Evolutionary conservation across 1,140 invertebrate genomes (phyloP).

Genomic region (Drosophila busckii): DNA sequence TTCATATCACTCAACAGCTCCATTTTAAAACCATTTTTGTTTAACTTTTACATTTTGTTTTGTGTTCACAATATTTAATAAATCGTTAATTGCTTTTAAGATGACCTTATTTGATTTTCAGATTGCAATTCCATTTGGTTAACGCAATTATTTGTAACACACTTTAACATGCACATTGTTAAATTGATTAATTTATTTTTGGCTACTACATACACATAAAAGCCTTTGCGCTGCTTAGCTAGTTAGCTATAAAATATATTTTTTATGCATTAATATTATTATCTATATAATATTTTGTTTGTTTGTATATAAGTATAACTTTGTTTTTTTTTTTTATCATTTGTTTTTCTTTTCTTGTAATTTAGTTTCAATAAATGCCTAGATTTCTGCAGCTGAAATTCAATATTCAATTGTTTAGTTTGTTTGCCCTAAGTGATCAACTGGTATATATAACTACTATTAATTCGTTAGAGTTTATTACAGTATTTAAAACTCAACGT

Average conservation of each 20-base stretch:
- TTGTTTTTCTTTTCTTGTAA: constrained; percentile 36
- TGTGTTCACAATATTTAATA: constrained; percentile 7
- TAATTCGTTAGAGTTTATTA: constrained; percentile 45
- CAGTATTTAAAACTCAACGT: constrained; percentile 44
- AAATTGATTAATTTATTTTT: constrained; percentile 62
- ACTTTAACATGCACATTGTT: constrained; percentile 54
- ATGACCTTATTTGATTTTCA: constrained; percentile 2
- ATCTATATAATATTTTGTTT: constrained; percentile 32
- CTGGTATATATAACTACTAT: constrained; percentile 50
- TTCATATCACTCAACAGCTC: constrained; percentile 67
- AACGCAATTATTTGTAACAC: constrained; percentile 55
- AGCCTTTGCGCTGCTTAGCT: constrained; percentile 59
- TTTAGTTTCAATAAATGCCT: constrained; percentile 61
- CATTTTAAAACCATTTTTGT: constrained; percentile 63
- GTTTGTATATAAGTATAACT: constrained; percentile 16
- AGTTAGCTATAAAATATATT: constrained; percentile 58
- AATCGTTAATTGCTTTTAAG: constrained; percentile 25
- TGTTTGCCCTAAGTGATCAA: constrained; percentile 35
- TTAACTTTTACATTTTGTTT: constrained; percentile 22
- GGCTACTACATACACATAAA: constrained; percentile 66
- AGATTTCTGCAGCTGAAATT: constrained; percentile 55
- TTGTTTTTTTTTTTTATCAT: constrained; percentile 23
- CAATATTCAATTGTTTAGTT: constrained; percentile 39
- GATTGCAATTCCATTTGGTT: constrained; percentile 24
- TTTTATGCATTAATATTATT: constrained; percentile 19